phyloP scores from a whole-genome alignment of 2,113 vertebrate species.

The Pseudopipra pipra region DNA sequence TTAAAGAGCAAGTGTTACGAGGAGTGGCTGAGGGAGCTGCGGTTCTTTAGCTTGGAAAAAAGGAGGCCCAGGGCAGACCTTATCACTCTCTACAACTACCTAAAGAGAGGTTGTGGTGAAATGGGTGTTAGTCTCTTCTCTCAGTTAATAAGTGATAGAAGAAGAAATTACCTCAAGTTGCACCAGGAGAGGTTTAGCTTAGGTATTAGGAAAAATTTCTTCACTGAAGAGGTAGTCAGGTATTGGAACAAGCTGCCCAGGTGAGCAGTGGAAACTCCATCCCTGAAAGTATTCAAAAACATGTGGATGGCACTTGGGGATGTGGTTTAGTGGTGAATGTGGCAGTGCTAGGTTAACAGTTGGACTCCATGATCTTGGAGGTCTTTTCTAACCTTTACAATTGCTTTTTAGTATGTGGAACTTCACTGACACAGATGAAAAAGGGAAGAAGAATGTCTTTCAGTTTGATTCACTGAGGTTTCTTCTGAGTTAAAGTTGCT shows the following conservation, averaged over 20 bases:
- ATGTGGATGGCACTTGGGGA: not conserved
- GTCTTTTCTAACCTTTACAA: not conserved
- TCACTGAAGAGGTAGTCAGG: not conserved
- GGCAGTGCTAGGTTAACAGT: not conserved
- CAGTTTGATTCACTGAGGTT: not conserved
- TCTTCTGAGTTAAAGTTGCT: not conserved
- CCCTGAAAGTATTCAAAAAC: not conserved
- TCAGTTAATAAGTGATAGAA: not conserved
- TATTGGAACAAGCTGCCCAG: not conserved
- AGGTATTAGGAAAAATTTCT: not conserved
- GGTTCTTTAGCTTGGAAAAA: not conserved
- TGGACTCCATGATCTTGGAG: no score
- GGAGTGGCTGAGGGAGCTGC: not conserved
- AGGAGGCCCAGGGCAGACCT: not conserved
- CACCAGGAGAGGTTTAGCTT: not conserved
- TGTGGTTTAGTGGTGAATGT: not conserved
- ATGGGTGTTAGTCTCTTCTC: not conserved
- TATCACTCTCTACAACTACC: not conserved
- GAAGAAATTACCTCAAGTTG: not conserved
- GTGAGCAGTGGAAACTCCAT: not conserved
- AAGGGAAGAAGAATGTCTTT: not conserved
- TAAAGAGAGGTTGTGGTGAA: not conserved
- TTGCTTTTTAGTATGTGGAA: not conserved
- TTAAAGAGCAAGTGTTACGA: not conserved
- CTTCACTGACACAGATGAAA: not conserved